Conservation (phyloP, 1,140 invertebrate genomes). For the Drosophila kikkawai region DNA sequence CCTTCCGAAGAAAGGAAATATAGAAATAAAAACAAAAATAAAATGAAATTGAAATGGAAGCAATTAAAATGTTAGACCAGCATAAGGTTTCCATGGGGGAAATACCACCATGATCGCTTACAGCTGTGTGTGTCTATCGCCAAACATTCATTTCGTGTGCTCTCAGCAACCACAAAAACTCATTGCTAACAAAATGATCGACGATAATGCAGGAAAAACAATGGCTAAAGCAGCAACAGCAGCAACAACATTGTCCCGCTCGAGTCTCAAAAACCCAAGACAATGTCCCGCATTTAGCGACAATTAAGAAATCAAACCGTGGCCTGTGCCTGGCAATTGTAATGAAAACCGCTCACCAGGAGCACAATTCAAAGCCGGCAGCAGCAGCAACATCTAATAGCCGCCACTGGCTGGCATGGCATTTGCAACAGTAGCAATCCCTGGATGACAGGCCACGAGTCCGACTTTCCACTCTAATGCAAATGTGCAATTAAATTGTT, state of each 20-base stretch:
- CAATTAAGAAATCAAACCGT: constrained; percentile 83
- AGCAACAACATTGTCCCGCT: constrained; percentile 31
- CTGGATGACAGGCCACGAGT: constrained; percentile 57
- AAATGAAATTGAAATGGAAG: constrained; percentile 73
- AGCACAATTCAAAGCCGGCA: constrained; percentile 21
- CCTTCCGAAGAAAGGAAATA: not conserved
- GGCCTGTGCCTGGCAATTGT: constrained; percentile 63
- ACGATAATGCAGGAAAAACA: constrained; percentile 68
- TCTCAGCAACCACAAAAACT: constrained; percentile 73
- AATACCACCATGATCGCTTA: constrained; percentile 76
- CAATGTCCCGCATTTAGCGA: constrained; percentile 82
- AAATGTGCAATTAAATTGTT: constrained; percentile 84
- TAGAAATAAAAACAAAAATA: constrained; percentile 50
- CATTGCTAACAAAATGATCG: constrained; percentile 76
- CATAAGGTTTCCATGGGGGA: constrained; percentile 45
- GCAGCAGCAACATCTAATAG: constrained; percentile 13
- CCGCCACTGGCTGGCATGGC: constrained; percentile 2
- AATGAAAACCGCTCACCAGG: constrained; percentile 70
- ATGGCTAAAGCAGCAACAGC: constrained; percentile 14
- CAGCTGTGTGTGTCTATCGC: constrained; percentile 50
- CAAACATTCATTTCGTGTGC: constrained; percentile 77
- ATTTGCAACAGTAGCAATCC: constrained; percentile 32
- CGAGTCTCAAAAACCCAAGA: constrained; percentile 14
- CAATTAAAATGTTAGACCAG: constrained; percentile 70
- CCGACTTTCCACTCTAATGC: constrained; percentile 74